These are phyloP conservation scores for Chrysolophus pictus DNA, from an alignment of 2,797 vertebrate species.

Conservation along the genomic window DNA sequence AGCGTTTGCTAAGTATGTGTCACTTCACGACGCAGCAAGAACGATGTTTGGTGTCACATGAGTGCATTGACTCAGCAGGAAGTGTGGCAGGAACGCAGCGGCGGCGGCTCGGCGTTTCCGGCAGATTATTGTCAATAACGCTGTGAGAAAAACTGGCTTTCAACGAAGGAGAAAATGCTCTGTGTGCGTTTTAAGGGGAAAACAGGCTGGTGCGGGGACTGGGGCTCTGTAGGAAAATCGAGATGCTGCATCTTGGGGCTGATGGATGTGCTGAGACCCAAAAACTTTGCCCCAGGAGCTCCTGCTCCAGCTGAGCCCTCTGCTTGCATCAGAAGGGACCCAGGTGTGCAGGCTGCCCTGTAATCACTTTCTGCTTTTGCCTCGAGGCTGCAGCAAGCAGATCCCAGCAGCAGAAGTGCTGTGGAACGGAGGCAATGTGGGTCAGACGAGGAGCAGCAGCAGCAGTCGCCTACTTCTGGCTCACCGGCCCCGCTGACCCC, in stretches of 20 bases:
- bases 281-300: background rate
- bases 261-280: background rate
- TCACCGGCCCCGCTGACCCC: background rate
- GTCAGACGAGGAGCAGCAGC: conserved; percentile 51
- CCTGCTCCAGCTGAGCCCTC: conserved; percentile 21
- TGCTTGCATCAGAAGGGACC: fast-evolving
- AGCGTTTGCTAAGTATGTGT: background rate
- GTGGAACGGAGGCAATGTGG: conserved; percentile 68
- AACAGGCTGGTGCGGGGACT: fast-evolving
- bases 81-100: background rate
- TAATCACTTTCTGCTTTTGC: background rate
- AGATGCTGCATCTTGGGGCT: fast-evolving
- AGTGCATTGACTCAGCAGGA: conserved; percentile 32
- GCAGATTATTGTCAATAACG: background rate
- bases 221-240: fast-evolving
- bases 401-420: background rate
- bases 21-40: background rate
- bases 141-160: background rate
- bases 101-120: background rate
- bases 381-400: conserved; percentile 4
- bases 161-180: background rate
- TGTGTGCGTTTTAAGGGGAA: fast-evolving
- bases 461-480: conserved; percentile 73
- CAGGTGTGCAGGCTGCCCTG: background rate
- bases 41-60: background rate